Percentiles rank a stretch among this genome's conserved stretches.
phyloP scores from a whole-genome alignment of 1,140 invertebrate genomes.

The Eriosoma lanigerum region DNA sequence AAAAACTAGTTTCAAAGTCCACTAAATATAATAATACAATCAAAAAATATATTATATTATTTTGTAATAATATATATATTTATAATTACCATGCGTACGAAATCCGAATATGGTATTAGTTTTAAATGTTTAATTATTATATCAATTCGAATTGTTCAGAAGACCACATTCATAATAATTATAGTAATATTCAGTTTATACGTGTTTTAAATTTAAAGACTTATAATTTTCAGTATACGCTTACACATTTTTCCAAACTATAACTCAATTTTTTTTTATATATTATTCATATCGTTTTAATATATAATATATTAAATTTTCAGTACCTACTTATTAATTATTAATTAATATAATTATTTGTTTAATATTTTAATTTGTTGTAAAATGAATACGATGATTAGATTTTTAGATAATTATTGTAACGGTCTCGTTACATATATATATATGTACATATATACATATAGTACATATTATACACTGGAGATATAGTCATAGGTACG shows the following conservation, averaged over 20 bases:
- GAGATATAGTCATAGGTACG: too few species aligned
- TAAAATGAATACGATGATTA: too few species aligned
- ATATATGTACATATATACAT: too few species aligned
- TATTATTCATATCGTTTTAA: too few species aligned
- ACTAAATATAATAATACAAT: neutral
- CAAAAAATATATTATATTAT: neutral
- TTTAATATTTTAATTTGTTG: too few species aligned
- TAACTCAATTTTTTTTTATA: too few species aligned
- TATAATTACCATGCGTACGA: neutral
- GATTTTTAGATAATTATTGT: too few species aligned
- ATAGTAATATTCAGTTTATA: neutral
- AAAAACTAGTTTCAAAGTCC: constrained; percentile 23
- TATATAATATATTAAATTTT: too few species aligned
- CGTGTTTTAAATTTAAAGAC: neutral
- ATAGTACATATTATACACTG: too few species aligned
- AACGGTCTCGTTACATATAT: too few species aligned
- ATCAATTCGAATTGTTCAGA: neutral
- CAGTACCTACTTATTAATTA: too few species aligned
- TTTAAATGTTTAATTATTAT: constrained; percentile 29
- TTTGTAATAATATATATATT: neutral
- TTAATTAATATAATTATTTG: too few species aligned
- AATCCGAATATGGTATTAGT: neutral
- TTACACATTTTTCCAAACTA: neutral
- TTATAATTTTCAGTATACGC: neutral
- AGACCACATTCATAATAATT: constrained; percentile 2